Conservation (phyloP, 2,888 invertebrate genomes). For the Tenthredo amoena region DNA sequence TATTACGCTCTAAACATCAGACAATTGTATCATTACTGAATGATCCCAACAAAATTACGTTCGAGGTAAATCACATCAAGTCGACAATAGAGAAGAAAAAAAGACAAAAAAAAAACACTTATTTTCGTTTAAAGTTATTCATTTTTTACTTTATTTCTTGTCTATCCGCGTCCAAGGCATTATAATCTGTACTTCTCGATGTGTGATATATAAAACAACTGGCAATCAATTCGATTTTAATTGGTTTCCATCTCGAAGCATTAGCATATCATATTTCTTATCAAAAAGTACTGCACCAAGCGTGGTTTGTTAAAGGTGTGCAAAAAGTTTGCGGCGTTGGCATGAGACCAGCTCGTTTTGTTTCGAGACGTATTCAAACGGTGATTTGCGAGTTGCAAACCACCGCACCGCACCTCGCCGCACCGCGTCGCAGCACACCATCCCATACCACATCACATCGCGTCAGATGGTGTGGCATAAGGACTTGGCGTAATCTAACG, state of each 20-base stretch:
- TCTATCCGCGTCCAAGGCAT: not conserved
- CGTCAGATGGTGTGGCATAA: constrained; percentile 58
- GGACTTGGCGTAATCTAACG: constrained; percentile 65
- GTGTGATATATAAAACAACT: not conserved
- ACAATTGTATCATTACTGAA: not conserved
- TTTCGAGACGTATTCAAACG: constrained; percentile 49
- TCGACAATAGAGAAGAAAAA: not conserved
- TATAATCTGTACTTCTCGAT: not conserved
- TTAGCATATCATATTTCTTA: constrained; percentile 68
- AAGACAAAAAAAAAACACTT: no score
- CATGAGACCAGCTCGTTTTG: constrained; percentile 34
- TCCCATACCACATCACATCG: constrained; percentile 27
- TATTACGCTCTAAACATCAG: constrained; percentile 2
- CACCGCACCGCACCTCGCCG: not conserved
- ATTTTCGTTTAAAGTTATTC: not conserved
- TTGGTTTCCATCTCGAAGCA: constrained; percentile 58
- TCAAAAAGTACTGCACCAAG: constrained; percentile 57
- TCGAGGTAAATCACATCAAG: not conserved
- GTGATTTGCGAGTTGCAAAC: constrained; percentile 54
- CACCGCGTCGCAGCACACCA: not conserved
- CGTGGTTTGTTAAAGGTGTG: not conserved
- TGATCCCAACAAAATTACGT: not conserved
- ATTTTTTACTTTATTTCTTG: not conserved
- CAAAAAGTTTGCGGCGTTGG: constrained; percentile 31
- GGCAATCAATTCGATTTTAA: constrained; percentile 66